These are phyloP conservation scores for Vanacampus margaritifer DNA, from an alignment of 2,113 vertebrate genomes.

Conservation along the genomic window DNA sequence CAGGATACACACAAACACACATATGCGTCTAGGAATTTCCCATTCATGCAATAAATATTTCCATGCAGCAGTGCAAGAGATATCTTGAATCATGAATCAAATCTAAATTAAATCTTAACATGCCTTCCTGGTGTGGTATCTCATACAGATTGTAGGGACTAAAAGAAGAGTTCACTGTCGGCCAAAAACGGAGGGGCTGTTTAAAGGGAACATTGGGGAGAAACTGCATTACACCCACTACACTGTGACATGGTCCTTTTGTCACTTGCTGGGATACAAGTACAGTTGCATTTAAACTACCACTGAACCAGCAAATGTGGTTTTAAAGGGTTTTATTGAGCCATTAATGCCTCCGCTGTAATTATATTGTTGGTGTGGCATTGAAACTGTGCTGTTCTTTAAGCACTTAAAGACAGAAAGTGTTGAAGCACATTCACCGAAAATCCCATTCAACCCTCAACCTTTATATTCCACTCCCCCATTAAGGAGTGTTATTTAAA, in stretches of 20 bases:
- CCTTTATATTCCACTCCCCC: slow-evolving; percentile 40
- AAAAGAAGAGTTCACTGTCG: slow-evolving; percentile 37
- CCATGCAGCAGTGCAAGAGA: slow-evolving; percentile 39
- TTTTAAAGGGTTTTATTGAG: slow-evolving; percentile 9
- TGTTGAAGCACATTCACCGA: slow-evolving; percentile 10
- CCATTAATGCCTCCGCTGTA: slow-evolving; percentile 16
- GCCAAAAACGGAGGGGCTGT: slow-evolving; percentile 46
- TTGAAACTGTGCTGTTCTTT: slow-evolving; percentile 12
- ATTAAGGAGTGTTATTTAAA: slow-evolving; percentile 57
- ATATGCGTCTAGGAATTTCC: slow-evolving; percentile 33
- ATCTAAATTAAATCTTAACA: slow-evolving; percentile 75
- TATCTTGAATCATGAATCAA: slow-evolving; percentile 72
- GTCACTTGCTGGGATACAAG: slow-evolving; percentile 16
- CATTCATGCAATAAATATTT: slow-evolving; percentile 66
- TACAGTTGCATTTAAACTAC: slow-evolving; percentile 2
- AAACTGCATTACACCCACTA: slow-evolving; percentile 24
- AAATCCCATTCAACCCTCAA: slow-evolving; percentile 24
- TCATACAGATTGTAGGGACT: slow-evolving; percentile 29
- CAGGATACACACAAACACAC: slow-evolving; percentile 36
- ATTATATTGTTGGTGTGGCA: slow-evolving; percentile 17
- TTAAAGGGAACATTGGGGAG: slow-evolving; percentile 37
- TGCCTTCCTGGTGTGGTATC: slow-evolving; percentile 26
- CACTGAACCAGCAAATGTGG: not conserved
- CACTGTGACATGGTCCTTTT: slow-evolving; percentile 14
- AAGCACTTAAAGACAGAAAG: slow-evolving; percentile 17